Evolutionary conservation across 2,113 vertebrate species (phyloP).

Genomic region (Recurvirostra avosetta): DNA sequence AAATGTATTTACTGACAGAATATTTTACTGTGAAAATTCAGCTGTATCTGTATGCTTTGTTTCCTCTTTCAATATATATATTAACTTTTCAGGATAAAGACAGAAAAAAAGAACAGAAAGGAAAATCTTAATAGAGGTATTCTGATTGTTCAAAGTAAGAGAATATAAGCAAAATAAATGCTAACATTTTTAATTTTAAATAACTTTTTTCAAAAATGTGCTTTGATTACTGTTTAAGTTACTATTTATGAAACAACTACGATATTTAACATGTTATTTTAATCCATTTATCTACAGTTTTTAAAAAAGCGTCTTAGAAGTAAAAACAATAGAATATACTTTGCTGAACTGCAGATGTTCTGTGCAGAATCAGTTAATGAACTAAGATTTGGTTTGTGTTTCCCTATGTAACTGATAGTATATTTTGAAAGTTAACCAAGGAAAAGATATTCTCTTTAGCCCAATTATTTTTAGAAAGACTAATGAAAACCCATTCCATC

Average conservation of each 20-base stretch:
- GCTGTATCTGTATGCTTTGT: not conserved
- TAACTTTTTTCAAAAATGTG: not conserved
- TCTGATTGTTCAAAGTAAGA: not conserved
- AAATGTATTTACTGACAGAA: not conserved
- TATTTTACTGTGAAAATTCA: not conserved
- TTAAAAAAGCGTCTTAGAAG: not conserved
- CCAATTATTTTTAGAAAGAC: not conserved
- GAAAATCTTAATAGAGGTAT: not conserved
- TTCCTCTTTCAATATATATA: not conserved
- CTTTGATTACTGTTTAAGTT: not conserved
- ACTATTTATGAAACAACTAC: not conserved
- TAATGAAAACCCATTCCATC: not conserved
- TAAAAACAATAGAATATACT: not conserved
- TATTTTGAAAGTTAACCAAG: not conserved
- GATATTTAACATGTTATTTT: not conserved
- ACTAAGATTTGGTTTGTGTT: not conserved
- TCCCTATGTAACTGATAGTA: not conserved
- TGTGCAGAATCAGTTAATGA: not conserved
- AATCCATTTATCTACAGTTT: not conserved
- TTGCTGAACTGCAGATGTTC: not conserved
- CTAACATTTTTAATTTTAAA: not conserved
- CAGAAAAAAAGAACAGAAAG: not conserved
- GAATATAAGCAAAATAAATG: not conserved
- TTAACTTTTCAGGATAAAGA: not conserved
- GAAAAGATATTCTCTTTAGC: not conserved